Percentiles rank a stretch among this genome's conserved stretches.
phyloP scores from a whole-genome alignment of 2,888 invertebrate species.

The Aleiodes alternator region DNA sequence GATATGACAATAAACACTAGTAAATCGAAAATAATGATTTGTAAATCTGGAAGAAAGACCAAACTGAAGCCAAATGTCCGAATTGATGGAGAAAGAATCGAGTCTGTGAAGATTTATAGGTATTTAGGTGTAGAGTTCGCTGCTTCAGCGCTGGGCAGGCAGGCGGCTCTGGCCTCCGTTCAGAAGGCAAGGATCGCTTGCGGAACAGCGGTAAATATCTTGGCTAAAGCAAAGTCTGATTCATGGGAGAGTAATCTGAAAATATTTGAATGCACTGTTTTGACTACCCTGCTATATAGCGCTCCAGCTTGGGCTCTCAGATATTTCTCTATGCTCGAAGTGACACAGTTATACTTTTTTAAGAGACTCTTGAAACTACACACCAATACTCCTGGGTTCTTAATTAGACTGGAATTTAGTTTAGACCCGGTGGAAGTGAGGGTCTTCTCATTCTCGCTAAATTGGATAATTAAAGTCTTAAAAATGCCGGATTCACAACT shows the following conservation, averaged over 20 bases:
- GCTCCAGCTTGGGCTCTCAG: conserved; percentile 42
- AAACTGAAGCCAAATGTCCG: neutral
- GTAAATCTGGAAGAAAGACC: conserved; percentile 7
- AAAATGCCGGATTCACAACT: conserved; percentile 2
- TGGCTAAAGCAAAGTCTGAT: conserved; percentile 36
- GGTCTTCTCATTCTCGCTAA: conserved; percentile 23
- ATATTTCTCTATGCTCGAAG: conserved; percentile 39
- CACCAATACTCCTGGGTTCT: conserved; percentile 24
- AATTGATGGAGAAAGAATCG: neutral
- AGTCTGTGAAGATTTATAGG: conserved; percentile 19
- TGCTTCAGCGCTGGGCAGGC: conserved; percentile 8
- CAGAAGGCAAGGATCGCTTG: conserved; percentile 30
- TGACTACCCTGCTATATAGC: conserved; percentile 30
- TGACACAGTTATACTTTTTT: conserved; percentile 41
- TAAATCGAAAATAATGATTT: conserved; percentile 38
- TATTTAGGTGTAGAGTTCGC: conserved; percentile 36
- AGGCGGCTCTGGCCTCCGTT: conserved; percentile 16
- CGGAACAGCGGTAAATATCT: conserved; percentile 7
- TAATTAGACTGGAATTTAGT: conserved; percentile 36
- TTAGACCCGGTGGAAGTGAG: conserved; percentile 1
- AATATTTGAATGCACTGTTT: conserved; percentile 30
- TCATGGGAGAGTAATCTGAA: conserved; percentile 29
- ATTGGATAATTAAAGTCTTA: conserved; percentile 34
- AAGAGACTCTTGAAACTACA: conserved; percentile 36
- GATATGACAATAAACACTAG: conserved; percentile 31